Evolutionary conservation across 2,888 invertebrate species (phyloP), one percentile per base, ranked within the genome.

Genomic region (Leucania comma): DNA sequence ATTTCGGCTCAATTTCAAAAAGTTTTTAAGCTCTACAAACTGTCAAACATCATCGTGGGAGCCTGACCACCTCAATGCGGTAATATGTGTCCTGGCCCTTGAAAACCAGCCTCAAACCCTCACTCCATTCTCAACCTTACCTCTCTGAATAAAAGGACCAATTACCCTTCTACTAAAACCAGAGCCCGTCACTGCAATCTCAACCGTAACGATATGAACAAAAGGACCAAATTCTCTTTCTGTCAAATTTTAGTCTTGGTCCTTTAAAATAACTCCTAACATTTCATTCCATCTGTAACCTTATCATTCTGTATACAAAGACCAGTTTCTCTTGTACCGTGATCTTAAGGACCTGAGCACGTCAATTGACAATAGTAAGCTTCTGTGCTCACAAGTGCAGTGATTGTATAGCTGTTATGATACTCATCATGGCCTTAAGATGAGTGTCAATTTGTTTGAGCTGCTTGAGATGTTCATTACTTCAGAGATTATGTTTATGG

Each of bases 21-120:
- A 17, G 6, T 4, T 73, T 86, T 20, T 8, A 54, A 83, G 24
- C 61, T 82, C 87, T 86, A 68, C 50, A 78, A 69, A 58, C 79
- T 79, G 86, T 89, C 87, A 88, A 86, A 73, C 51, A 77, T 82
- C 72, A 87, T 90, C 94, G 93, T 94, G 94, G 94, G 94, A 94
- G 91, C 93, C 91, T 93, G 92, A 92, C 92, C 93, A 91, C 86
- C 93, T 92, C 93, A 93, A 93, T 89, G 86, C 73, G 61, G 83
- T 89, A 86, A 88, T 90, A 86, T 92, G 89, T 91, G 87, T 86
- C 90, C 88, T 87, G 78, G 72, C 80, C 72, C 86, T 88, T 86
- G 81, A 88, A 72, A 70, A 74, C 56, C 42, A 56, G 32, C 5
- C 22, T 8, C n/a, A 46, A 14, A 5, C 2, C 1, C 14, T 8